These are phyloP conservation scores for Holothuria scabra DNA, from an alignment of 53 echinoderm and acorn worm species.

Conservation along the genomic window DNA sequence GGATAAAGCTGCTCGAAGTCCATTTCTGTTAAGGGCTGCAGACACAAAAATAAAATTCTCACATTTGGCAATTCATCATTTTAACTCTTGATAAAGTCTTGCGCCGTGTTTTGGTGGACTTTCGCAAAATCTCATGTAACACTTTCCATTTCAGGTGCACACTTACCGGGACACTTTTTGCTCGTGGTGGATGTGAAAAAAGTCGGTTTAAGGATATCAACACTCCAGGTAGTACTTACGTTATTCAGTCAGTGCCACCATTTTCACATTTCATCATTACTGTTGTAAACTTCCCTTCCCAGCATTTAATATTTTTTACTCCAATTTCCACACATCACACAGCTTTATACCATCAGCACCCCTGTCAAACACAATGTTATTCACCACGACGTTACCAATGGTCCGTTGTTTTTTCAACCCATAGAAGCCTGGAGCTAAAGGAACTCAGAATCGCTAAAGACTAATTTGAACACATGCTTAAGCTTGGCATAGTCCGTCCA, in stretches of 20 bases:
- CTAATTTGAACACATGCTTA: constrained; percentile 22
- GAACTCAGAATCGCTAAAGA: constrained; percentile 15
- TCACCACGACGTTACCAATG: constrained; percentile 16
- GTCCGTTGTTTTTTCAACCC: constrained; percentile 30
- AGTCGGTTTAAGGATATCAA: constrained; percentile 33
- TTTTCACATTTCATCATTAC: background rate
- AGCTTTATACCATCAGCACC: background rate
- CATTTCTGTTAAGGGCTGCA: constrained; percentile 21
- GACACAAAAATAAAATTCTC: constrained; percentile 16
- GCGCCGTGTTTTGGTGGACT: too few relatives aligned
- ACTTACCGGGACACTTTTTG: too few relatives aligned
- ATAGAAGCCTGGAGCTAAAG: background rate
- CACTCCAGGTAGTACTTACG: constrained; percentile 33
- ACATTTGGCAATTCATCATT: constrained; percentile 53
- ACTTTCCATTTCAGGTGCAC: too few relatives aligned
- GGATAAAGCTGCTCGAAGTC: background rate
- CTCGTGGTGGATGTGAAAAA: too few relatives aligned
- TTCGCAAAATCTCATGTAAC: constrained; percentile 39
- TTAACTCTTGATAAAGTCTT: constrained; percentile 45
- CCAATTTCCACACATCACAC: constrained; percentile 9
- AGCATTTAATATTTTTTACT: background rate
- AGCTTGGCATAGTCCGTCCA: constrained; percentile 16
- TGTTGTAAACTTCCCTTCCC: background rate
- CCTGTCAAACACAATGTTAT: constrained; percentile 37
- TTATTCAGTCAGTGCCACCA: constrained; percentile 1